A percentile compares a stretch with the other conserved stretches of the same genome.
phyloP scores from a whole-genome alignment of 2,113 vertebrate genomes.

The Tenrec ecaudatus region DNA sequence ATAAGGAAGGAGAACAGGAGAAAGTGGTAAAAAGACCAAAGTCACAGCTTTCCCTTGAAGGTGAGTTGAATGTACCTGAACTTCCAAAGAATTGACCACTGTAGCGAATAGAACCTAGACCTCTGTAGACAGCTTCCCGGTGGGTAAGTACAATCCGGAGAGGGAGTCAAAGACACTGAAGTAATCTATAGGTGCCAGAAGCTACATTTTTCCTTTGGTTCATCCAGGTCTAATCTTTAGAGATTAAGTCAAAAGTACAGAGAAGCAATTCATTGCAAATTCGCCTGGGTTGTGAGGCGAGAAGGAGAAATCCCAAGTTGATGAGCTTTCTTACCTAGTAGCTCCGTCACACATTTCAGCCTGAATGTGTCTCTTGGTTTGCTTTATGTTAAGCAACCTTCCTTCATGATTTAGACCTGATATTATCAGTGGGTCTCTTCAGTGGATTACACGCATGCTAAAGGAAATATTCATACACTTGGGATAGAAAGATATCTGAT shows the following conservation, averaged over 20 bases:
- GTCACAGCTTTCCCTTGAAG: background rate
- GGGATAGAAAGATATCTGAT: background rate
- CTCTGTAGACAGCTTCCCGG: background rate
- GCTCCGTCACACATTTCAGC: background rate
- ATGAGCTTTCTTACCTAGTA: background rate
- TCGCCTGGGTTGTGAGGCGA: background rate
- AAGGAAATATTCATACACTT: background rate
- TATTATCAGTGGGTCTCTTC: background rate
- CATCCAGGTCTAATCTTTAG: background rate
- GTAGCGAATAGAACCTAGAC: background rate
- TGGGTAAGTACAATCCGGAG: slow-evolving; percentile 39
- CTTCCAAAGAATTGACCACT: background rate
- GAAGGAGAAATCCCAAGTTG: background rate
- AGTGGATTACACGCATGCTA: background rate
- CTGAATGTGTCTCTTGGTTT: background rate
- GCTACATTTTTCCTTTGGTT: background rate
- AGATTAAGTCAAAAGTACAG: slow-evolving; percentile 6
- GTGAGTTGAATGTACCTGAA: background rate
- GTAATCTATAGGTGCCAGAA: background rate
- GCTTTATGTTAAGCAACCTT: background rate
- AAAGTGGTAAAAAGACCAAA: background rate
- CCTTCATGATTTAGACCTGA: background rate
- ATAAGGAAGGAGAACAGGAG: slow-evolving; percentile 34
- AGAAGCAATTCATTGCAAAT: background rate
- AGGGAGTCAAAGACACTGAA: background rate